Evolutionary conservation across 1,140 invertebrate genomes (phyloP), one percentile per base, ranked within the genome.

Genomic region (Zaprionus inermis): DNA sequence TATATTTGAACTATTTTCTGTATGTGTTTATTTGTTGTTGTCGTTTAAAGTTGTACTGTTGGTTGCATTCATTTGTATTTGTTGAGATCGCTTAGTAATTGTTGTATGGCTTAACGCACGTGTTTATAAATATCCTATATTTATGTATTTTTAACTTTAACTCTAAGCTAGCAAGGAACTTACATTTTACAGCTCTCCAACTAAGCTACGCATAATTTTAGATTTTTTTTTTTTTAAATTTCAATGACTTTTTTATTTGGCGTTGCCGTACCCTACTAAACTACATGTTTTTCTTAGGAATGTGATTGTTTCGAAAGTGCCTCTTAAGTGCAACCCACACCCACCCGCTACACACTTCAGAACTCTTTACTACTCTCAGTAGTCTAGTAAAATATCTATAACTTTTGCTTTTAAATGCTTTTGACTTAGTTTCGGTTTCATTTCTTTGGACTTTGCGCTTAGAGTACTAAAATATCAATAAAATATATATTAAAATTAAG

Each of bases 1-100:
- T 79, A 82, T 75, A 88, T 89, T 88, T 88, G 73, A 88, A 88
- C 83, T 88, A 88, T 86, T 76, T 85, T 54, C 55, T 74, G 72
- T 60, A 61, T 61, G 57, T 86, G 52, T 55, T 72, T 66, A 68
- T 76, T 76, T 72, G 38, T 55, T 66, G 32, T 58, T 66, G 56
- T 55, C 56, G 38, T 59, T 70, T 71, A 67, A 69, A 77, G 51
- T 86, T 88, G 83, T 88, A 88, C 83, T 88, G 83, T 85, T 88
- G 77, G 83, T 88, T 88, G 83, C 83, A 61, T 83, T 88, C 66
- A 82, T 88, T 86, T 82, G 79, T 85, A 76, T 63, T 75, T 67
- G 46, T 51, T 79, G 83, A 88, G 83, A 79, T 86, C 82, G 68
- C 65, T 74, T 74, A 72, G 52, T 56, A 38, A 81, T 85, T 71